These are phyloP conservation scores for Penelope pileata DNA, from an alignment of 2,113 vertebrate genomes.

Conservation along the genomic window DNA sequence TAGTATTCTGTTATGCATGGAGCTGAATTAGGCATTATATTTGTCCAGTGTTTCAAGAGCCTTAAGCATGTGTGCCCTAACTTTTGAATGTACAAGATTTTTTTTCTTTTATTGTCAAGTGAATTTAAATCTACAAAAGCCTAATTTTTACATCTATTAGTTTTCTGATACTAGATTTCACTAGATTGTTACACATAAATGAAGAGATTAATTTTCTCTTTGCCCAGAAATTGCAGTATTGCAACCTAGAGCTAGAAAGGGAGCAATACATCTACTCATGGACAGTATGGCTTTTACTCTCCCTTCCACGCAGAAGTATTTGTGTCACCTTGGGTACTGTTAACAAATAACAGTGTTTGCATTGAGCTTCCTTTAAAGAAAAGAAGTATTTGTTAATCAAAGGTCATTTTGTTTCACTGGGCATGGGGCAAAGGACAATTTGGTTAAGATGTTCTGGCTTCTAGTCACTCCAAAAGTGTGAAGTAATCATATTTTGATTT, in stretches of 20 bases:
- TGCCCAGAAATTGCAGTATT: slow-evolving; percentile 5
- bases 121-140: slow-evolving; percentile 40
- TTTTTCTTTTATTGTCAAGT: slow-evolving; percentile 43
- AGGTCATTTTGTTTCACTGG: slow-evolving; percentile 52
- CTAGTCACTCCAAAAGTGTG: slow-evolving; percentile 29
- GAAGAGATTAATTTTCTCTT: slow-evolving; percentile 6
- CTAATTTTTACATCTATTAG: slow-evolving; percentile 66
- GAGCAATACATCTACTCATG: not conserved
- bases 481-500: slow-evolving; percentile 54
- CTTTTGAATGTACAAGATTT: slow-evolving; percentile 75
- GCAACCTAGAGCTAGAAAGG: not conserved
- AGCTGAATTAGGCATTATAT: slow-evolving; percentile 66
- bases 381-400: slow-evolving; percentile 20
- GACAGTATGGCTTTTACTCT: not conserved
- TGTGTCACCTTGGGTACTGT: not conserved
- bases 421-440: slow-evolving; percentile 43
- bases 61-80: slow-evolving; percentile 80
- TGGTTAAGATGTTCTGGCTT: not conserved
- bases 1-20: slow-evolving; percentile 79
- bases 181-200: not conserved
- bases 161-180: slow-evolving; percentile 49
- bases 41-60: slow-evolving; percentile 76
- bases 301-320: not conserved
- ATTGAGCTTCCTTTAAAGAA: slow-evolving; percentile 18
- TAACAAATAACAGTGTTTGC: slow-evolving; percentile 23